Evolutionary conservation across 2,888 invertebrate species (phyloP).

Genomic region (Thyatira batis): DNA sequence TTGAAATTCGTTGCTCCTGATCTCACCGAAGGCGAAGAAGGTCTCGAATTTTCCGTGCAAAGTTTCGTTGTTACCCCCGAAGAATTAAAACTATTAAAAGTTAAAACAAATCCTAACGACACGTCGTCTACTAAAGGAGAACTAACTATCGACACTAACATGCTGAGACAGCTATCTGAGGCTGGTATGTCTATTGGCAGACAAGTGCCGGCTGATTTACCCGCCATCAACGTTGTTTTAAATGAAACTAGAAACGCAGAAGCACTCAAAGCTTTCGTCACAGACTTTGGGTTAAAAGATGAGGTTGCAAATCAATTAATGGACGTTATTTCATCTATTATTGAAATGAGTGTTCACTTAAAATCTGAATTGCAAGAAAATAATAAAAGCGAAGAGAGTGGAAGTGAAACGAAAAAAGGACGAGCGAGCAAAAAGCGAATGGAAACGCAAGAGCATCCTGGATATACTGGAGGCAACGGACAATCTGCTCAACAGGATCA

Average conservation of each 20-base stretch:
- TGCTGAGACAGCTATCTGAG: conserved; percentile 85
- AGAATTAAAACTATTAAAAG: conserved; percentile 74
- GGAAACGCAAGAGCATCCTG: conserved; percentile 42
- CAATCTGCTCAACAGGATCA: conserved; percentile 73
- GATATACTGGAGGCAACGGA: conserved; percentile 41
- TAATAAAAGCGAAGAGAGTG: conserved; percentile 42
- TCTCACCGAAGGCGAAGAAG: conserved; percentile 85
- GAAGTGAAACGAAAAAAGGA: conserved; percentile 52
- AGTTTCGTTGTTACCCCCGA: conserved; percentile 83
- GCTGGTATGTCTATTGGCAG: conserved; percentile 87
- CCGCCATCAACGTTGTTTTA: conserved; percentile 82
- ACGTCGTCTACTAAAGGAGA: conserved; percentile 81
- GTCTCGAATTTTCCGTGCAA: conserved; percentile 87
- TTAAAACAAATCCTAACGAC: conserved; percentile 77
- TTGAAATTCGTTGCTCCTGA: conserved; percentile 87
- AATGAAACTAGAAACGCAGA: conserved; percentile 77
- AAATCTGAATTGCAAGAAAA: conserved; percentile 68
- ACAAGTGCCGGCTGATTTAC: conserved; percentile 83
- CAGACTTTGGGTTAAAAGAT: conserved; percentile 76
- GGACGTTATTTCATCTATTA: conserved; percentile 76
- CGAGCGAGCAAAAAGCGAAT: conserved; percentile 56
- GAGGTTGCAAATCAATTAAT: conserved; percentile 78
- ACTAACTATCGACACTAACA: conserved; percentile 84
- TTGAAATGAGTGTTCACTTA: conserved; percentile 77
- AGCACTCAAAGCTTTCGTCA: conserved; percentile 73